Base-by-base conservation (phyloP, 1,140 invertebrate species). In the Dendrolimus punctatus region DNA sequence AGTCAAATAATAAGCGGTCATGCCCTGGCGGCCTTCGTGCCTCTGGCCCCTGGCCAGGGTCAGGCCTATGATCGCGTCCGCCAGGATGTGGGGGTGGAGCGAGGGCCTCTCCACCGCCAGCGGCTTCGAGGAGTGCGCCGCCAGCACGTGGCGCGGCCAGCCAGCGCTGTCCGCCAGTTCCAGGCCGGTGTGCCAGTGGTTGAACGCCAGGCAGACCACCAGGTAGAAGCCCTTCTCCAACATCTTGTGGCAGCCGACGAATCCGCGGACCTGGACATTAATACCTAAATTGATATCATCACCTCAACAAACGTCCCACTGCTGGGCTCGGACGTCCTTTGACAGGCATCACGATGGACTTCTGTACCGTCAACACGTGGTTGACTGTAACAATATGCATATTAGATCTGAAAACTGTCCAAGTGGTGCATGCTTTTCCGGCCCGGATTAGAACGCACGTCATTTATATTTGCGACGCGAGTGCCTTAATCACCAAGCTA, bases 191-290 rank as follows among this genome's bases (percentile, higher is more conserved):
- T 97, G 95, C 97, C 97, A 99, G 77, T 98, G 97, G 87, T 98
- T 99, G 76, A 99, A 99, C 4, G 97, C 96, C 46, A 98, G 83
- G 60, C 96, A 96, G 6, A 98, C 94, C 2, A 98, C 91, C 45
- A 97, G 90, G 80, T 99, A 99, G 60, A 95, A 91, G 71, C 97
- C 97, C n/a, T 95, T 93, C 77, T 98, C 97, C 38, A 99, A 87
- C 95, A 99, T 98, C 78, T 96, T 96, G 84, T 97, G 95, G 73
- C 96, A 98, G 43, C 96, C 96, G 7, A 98, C 96, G 87, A 98
- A 98, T 46, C 96, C 96, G 23, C 95, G 92, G 4, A 98, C 94
- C 89, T 94, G 86, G 4, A 58, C 55, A n/a, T 38, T 9, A 23
- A 23, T 23, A 1, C 23, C 23, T 23, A 23, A 23, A 23, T 3